Base-by-base conservation (phyloP, 2,888 invertebrate species). In the Ophonus ardosiacus region DNA sequence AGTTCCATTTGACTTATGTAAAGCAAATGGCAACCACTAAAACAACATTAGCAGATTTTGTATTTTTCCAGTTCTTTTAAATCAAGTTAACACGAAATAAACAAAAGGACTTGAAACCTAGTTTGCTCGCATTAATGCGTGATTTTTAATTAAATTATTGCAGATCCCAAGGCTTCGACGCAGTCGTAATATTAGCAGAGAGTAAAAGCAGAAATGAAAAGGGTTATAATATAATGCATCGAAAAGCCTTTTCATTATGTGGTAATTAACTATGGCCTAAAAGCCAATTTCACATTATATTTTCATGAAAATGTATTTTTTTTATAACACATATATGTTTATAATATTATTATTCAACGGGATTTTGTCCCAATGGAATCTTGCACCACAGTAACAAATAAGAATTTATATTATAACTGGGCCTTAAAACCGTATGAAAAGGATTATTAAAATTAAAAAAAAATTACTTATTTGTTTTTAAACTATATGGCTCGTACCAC, bases 91-190 rank as follows among this genome's bases (percentile, higher is more conserved):
- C 43, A 51, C 43, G 43, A 13, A 51, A 13, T 51, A 51, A 51
- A 51, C 43, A 51, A 51, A 51, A 5, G 43, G 43, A 10, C 8
- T 8, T 7, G 1, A 51, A 51, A 51, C 7, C 13, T 51, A 7
- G 13, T 13, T 51, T 40, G 18, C 43, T 13, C 43, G 17, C 74
- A 74, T 43, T 51, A 74, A 74, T 56, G 74, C 21, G 43, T 51
- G 43, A 74, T 43, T 74, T 65, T 74, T 74, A 74, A 74, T 74
- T 74, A 74, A 74, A 74, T 74, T 74, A 74, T 74, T 74, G 21
- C 51, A 24, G 18, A 74, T 74, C 74, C 51, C 74, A 51, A 8
- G 51, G 51, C 43, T 74, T 74, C 43, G 31, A 43, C 68, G 68
- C 31, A 68, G 24, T 31, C 38, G 15, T 68, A 68, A 31, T 10